A percentile compares a stretch with the other conserved stretches of the same genome.
These are phyloP conservation scores for Syngnathus rostellatus DNA, from an alignment of 2,797 vertebrate genomes.

Conservation along the genomic window DNA sequence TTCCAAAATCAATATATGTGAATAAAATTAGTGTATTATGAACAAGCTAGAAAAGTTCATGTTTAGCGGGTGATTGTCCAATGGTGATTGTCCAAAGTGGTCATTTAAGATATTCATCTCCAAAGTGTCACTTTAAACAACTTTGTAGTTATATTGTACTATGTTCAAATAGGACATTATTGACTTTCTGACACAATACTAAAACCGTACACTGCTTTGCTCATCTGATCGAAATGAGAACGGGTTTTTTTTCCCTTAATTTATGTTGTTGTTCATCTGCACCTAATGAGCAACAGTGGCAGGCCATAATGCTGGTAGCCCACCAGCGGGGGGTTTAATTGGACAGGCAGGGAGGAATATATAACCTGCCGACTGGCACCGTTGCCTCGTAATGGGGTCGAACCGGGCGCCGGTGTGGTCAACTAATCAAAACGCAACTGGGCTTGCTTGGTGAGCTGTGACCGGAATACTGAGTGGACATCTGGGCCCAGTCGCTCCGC, in stretches of 20 bases:
- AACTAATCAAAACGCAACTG: conserved; percentile 65
- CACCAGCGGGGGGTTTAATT: conserved; percentile 65
- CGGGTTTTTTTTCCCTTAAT: background rate
- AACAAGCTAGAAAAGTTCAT: background rate
- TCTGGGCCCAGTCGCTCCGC: conserved; percentile 43
- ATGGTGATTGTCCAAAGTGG: too few relatives aligned
- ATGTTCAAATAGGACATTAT: background rate
- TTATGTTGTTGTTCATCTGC: conserved; percentile 55
- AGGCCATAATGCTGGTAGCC: conserved; percentile 60
- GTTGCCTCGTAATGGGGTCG: conserved; percentile 67
- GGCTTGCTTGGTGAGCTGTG: conserved; percentile 56
- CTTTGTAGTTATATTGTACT: background rate
- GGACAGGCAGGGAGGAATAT: conserved; percentile 57
- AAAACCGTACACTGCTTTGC: background rate
- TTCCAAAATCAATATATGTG: background rate
- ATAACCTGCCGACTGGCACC: conserved; percentile 61
- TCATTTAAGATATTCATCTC: background rate
- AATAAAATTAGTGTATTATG: background rate
- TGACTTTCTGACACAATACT: background rate
- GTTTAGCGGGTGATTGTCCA: too few relatives aligned
- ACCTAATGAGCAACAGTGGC: conserved; percentile 64
- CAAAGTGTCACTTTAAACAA: background rate
- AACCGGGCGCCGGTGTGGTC: conserved; percentile 59
- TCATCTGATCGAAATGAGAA: background rate
- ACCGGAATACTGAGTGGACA: conserved; percentile 61